Conservation (phyloP, 2,797 vertebrate genomes). For the Acanthopagrus latus region DNA sequence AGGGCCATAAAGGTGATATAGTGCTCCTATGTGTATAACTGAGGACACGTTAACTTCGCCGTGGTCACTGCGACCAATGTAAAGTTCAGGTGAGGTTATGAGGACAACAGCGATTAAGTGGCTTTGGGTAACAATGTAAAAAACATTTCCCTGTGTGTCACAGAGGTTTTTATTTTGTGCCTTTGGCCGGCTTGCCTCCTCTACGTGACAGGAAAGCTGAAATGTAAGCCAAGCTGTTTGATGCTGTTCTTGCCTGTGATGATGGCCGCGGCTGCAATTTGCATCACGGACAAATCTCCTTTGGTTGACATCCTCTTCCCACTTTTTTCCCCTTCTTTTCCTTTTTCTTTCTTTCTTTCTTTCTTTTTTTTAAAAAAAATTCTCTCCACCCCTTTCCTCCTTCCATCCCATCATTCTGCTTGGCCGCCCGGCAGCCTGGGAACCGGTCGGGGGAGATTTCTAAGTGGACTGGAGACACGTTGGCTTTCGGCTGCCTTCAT, state of each 20-base stretch:
- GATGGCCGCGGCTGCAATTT: constrained; percentile 31
- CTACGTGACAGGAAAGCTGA: constrained; percentile 44
- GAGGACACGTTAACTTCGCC: background rate
- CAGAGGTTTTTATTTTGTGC: constrained; percentile 14
- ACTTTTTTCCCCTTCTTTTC: background rate
- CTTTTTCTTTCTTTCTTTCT: background rate
- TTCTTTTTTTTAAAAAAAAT: background rate
- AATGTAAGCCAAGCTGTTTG: constrained; percentile 39
- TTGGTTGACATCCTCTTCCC: constrained; percentile 34
- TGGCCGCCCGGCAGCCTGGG: constrained; percentile 55
- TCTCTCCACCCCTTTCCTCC: constrained; percentile 13
- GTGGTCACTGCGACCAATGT: background rate
- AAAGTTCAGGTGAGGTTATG: constrained; percentile 25
- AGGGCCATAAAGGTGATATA: background rate
- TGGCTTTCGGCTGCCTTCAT: constrained; percentile 27
- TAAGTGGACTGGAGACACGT: constrained; percentile 40
- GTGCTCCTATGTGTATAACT: constrained; percentile 10
- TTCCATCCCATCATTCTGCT: constrained; percentile 64
- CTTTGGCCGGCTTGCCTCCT: constrained; percentile 3
- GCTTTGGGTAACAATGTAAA: background rate
- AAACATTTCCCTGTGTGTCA: constrained; percentile 21
- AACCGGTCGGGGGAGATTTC: constrained; percentile 49
- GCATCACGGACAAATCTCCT: constrained; percentile 29
- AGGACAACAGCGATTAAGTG: background rate
- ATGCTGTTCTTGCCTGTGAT: constrained; percentile 38